Conservation (phyloP, 2,888 invertebrate genomes). For the Dynastes hyllus region DNA sequence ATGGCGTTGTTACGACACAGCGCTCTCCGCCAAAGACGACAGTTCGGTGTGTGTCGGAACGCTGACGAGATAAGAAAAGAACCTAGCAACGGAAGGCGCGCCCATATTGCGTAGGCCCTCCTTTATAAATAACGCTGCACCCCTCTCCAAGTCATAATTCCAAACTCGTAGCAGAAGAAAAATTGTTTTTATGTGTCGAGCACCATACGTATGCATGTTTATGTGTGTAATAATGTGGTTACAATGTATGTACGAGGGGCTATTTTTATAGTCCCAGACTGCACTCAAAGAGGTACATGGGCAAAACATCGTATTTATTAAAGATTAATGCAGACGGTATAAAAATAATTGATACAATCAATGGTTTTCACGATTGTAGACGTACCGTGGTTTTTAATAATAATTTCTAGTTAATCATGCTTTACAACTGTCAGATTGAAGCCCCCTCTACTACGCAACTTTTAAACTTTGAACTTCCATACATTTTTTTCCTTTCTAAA, state of each 20-base stretch:
- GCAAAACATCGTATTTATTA: no score
- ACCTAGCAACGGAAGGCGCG: conserved; percentile 35
- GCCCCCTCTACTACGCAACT: no score
- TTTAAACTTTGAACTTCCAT: no score
- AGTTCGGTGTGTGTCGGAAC: background rate
- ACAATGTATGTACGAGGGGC: background rate
- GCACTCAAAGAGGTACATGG: no score
- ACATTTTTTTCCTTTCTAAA: no score
- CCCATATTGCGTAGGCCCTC: conserved; percentile 44
- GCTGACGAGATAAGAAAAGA: conserved; percentile 36
- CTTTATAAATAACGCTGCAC: conserved; percentile 44
- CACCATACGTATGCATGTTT: background rate
- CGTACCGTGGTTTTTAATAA: no score
- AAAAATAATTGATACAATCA: no score
- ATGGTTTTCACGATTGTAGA: no score
- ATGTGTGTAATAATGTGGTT: background rate
- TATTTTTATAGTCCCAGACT: no score
- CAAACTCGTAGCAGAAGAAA: conserved; percentile 23
- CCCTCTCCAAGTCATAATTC: conserved; percentile 33
- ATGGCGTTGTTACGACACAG: background rate
- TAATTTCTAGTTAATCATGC: no score
- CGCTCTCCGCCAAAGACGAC: background rate
- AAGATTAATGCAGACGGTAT: no score
- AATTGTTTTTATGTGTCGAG: background rate
- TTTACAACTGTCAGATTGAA: no score